These are phyloP conservation scores for Rhagologus leucostigma DNA, from an alignment of 2,113 vertebrate genomes.

Conservation along the genomic window DNA sequence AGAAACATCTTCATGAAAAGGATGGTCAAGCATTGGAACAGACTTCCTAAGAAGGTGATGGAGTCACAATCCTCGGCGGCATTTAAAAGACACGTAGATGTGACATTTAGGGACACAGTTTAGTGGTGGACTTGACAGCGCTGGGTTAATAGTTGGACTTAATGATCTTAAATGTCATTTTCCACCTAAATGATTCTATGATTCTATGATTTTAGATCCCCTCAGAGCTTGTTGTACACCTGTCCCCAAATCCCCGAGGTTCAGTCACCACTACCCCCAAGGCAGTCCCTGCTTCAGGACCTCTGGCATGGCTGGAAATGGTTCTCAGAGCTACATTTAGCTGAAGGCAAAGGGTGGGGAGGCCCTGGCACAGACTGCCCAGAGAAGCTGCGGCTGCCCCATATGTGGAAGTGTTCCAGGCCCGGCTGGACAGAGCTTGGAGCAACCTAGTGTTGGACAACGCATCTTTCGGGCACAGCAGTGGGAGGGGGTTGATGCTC, in stretches of 20 bases:
- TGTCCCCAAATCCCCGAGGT: background rate
- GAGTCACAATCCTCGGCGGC: background rate
- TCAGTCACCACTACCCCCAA: background rate
- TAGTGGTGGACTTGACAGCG: no score
- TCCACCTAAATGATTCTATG: background rate
- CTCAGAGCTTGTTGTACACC: background rate
- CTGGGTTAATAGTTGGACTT: background rate
- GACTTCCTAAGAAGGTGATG: background rate
- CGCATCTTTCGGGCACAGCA: background rate
- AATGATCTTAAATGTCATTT: background rate
- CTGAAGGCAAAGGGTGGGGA: background rate
- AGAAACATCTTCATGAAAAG: background rate
- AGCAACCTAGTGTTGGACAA: background rate
- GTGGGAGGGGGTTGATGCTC: fast-evolving
- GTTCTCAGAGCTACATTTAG: background rate
- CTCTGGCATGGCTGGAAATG: background rate
- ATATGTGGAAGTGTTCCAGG: background rate
- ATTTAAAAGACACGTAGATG: background rate
- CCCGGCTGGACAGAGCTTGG: no score
- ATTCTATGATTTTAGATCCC: background rate
- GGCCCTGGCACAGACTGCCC: background rate
- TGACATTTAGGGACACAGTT: background rate
- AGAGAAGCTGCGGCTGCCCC: background rate
- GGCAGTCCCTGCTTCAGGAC: background rate
- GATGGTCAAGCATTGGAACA: background rate